Evolutionary conservation across 2,888 invertebrate genomes (phyloP), one percentile per base, ranked within the genome.

Genomic region (Drosophila monieri): DNA sequence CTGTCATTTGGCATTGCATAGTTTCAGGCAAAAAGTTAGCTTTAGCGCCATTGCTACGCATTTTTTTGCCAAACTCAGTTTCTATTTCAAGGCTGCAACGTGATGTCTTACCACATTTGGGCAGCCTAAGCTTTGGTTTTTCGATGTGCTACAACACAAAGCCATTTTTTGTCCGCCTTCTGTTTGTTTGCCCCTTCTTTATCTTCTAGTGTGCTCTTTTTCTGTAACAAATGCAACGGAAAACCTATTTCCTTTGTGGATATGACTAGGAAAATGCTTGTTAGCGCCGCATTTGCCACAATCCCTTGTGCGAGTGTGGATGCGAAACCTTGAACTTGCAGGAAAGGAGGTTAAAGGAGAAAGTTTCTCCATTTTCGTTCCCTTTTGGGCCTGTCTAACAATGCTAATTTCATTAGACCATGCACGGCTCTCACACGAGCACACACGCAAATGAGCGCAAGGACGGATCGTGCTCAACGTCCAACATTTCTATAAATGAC

Each of bases 251-350:
- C 80, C 81, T 73, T 76, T 81, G 73, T 73, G 76, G 76, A 86
- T 86, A 80, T 77, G 74, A 77, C 78, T 55, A 86, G 83, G 80
- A 76, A 85, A 83, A 70, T 74, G 84, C 83, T 83, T 83, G 86
- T 83, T 85, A 79, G 86, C 73, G 52, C 67, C 70, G 47, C 59
- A 78, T 74, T 69, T 71, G 58, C 60, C 77, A 71, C 61, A 68
- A 48, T 48, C 51, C 51, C 46, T 9, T 47, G 25, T 32, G 37
- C 44, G 41, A 46, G 64, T 59, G 47, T 43, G 47, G 52, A 27
- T 30, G 53, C 37, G 49, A 32, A 75, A 80, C 86, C 86, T 85
- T 85, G 77, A 80, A 83, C 77, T 81, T 83, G 86, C 61, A 71
- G 65, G 70, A 66, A 47, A 62, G 41, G 37, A 23, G 32, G 44